Evolutionary conservation across 1,140 invertebrate genomes (phyloP).

Genomic region (Bombus breviceps): DNA sequence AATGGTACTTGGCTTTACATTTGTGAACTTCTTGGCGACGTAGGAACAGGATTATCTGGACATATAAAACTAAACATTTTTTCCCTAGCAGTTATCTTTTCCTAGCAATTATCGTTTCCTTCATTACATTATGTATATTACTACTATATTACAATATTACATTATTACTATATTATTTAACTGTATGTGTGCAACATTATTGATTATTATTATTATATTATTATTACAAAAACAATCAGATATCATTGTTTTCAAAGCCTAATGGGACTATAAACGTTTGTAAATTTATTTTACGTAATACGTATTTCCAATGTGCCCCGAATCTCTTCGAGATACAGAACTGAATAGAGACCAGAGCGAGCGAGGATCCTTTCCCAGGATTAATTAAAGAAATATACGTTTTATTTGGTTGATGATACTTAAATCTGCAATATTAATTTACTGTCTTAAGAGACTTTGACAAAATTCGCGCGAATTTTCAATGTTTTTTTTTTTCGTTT

Average conservation of each 20-base stretch:
- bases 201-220: background rate
- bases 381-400: background rate
- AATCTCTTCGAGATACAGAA: background rate
- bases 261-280: too few relatives aligned
- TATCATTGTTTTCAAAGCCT: background rate
- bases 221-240: background rate
- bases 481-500: background rate
- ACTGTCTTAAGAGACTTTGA: background rate
- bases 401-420: background rate
- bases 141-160: background rate
- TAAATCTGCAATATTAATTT: background rate
- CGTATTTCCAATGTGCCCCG: too few relatives aligned
- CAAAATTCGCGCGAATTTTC: background rate
- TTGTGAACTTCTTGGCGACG: background rate
- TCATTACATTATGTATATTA: background rate
- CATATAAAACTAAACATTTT: background rate
- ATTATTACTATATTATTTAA: background rate
- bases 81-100: too few relatives aligned
- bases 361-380: background rate
- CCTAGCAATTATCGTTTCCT: too few relatives aligned
- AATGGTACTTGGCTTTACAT: background rate
- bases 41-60: slow-evolving; percentile 22
- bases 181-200: background rate
- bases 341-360: background rate
- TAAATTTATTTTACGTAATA: background rate